phyloP scores from a whole-genome alignment of 2,797 vertebrate species.

The Enteromius afrohamiltoni region DNA sequence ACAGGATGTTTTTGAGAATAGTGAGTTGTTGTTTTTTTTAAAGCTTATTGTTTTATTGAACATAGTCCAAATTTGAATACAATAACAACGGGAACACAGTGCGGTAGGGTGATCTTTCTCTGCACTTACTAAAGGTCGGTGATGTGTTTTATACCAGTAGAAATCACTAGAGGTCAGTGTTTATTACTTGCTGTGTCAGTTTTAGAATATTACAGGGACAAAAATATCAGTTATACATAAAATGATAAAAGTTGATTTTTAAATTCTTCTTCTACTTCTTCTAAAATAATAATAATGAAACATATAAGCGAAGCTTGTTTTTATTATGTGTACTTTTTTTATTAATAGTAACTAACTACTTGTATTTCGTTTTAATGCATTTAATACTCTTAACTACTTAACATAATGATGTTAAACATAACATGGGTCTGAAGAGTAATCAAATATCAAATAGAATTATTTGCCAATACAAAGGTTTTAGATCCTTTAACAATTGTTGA shows the following conservation, averaged over 20 bases:
- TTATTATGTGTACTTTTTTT: background rate
- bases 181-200: slow-evolving; percentile 12
- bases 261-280: background rate
- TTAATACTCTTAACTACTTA: background rate
- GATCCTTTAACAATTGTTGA: background rate
- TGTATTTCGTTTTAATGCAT: no score
- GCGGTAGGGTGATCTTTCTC: background rate
- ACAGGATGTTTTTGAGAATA: slow-evolving; percentile 25
- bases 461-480: background rate
- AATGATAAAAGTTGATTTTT: background rate
- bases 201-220: background rate
- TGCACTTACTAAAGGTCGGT: background rate
- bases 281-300: background rate
- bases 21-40: background rate
- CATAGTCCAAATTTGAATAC: background rate
- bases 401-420: slow-evolving; percentile 2
- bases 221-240: background rate
- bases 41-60: slow-evolving; percentile 9
- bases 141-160: slow-evolving; percentile 18
- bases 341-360: background rate
- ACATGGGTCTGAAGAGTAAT: background rate
- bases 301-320: background rate
- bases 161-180: slow-evolving; percentile 58
- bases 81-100: background rate
- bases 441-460: background rate